Conservation (phyloP, 2,113 vertebrate species). For the Myiozetetes cayanensis region DNA sequence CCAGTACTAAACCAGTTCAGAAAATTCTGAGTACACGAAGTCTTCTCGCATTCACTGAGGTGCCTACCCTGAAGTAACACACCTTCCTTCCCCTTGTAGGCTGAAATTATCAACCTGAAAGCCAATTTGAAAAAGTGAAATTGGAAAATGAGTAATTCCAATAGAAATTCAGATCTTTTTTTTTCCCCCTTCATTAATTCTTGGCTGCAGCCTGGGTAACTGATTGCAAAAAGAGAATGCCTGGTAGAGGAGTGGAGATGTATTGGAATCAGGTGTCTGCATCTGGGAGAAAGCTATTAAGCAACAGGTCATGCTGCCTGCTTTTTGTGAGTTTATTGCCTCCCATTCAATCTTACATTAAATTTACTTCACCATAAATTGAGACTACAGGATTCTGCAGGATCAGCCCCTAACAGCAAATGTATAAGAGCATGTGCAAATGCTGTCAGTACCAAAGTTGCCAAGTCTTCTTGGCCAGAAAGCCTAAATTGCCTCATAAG, state of each 20-base stretch:
- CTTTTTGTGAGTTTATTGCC: neutral
- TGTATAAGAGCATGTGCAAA: slow-evolving; percentile 61
- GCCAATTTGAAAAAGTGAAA: neutral
- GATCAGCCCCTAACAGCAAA: slow-evolving; percentile 31
- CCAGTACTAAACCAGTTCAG: neutral
- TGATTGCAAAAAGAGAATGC: neutral
- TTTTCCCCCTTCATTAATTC: neutral
- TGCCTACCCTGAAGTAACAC: neutral
- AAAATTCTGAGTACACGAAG: neutral
- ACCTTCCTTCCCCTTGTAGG: neutral
- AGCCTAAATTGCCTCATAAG: slow-evolving; percentile 58
- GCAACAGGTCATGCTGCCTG: neutral
- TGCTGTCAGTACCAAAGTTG: slow-evolving; percentile 48
- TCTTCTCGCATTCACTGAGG: neutral
- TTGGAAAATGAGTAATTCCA: neutral
- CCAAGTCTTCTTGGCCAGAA: slow-evolving; percentile 70
- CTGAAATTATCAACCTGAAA: neutral
- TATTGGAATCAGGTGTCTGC: neutral
- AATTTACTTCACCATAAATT: slow-evolving; percentile 14
- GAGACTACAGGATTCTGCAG: neutral
- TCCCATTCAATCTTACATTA: slow-evolving; percentile 22
- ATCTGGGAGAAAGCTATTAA: neutral
- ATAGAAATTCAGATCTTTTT: neutral
- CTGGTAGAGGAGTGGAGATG: neutral
- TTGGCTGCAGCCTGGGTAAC: neutral